A percentile compares a stretch with the other conserved stretches of the same genome.
Evolutionary conservation across 2,113 vertebrate genomes (phyloP).

Genomic region (Fulmarus glacialis): DNA sequence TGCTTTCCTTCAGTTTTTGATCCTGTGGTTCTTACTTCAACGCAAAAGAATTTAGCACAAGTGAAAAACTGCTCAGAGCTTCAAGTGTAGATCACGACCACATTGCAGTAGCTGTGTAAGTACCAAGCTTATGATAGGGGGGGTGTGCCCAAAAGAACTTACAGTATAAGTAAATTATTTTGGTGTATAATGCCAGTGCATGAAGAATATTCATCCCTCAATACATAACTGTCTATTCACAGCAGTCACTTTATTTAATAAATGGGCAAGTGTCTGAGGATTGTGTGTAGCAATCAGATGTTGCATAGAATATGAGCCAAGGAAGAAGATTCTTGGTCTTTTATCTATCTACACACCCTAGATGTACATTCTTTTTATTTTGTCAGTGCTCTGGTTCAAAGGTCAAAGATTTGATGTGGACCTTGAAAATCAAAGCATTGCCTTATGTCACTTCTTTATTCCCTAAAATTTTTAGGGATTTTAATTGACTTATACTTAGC

Average conservation of each 20-base stretch:
- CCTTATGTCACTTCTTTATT: neutral
- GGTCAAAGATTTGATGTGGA: neutral
- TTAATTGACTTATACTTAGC: neutral
- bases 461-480: neutral
- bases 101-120: neutral
- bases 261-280: neutral
- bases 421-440: neutral
- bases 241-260: neutral
- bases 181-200: neutral
- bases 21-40: neutral
- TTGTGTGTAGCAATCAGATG: neutral
- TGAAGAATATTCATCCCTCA: neutral
- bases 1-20: neutral
- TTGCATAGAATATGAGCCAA: neutral
- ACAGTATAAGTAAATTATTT: neutral
- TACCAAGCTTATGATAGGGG: neutral
- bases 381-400: neutral
- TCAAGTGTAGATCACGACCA: neutral
- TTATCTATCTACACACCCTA: neutral
- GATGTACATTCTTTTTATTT: neutral
- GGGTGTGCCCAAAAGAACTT: neutral
- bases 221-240: neutral
- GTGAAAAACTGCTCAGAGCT: neutral
- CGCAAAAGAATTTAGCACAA: neutral
- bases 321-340: neutral